These are phyloP conservation scores for Holcopasites calliopsidis DNA, from an alignment of 1,140 invertebrate genomes.

Conservation along the genomic window DNA sequence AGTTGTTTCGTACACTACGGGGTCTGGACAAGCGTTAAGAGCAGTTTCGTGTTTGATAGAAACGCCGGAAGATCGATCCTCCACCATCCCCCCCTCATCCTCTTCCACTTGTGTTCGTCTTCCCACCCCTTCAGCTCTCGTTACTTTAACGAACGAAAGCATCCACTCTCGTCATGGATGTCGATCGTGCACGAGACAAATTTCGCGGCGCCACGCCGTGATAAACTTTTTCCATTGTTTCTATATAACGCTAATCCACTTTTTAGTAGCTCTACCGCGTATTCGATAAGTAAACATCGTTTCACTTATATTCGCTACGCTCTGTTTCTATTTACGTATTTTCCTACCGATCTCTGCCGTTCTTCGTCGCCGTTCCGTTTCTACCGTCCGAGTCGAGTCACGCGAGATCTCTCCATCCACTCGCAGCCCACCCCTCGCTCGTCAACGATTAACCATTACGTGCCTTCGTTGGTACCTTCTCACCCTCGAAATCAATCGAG, in stretches of 20 bases:
- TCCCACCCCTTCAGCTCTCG: too few species aligned
- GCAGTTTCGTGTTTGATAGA: background rate
- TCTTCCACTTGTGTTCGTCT: background rate
- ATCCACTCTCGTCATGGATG: too few species aligned
- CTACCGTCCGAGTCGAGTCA: background rate
- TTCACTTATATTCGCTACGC: conserved; percentile 14
- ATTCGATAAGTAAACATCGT: background rate
- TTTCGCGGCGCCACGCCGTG: too few species aligned
- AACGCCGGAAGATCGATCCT: conserved; percentile 6
- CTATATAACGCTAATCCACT: background rate
- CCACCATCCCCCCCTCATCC: too few species aligned
- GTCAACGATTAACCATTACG: too few species aligned
- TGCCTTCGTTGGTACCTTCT: too few species aligned
- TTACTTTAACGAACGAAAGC: too few species aligned
- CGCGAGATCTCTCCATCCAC: too few species aligned
- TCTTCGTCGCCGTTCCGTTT: background rate
- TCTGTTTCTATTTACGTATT: conserved; percentile 3
- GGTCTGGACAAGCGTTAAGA: conserved; percentile 23
- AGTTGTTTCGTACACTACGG: conserved; percentile 29
- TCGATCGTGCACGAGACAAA: too few species aligned
- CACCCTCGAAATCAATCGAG: too few species aligned
- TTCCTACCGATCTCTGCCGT: conserved; percentile 4
- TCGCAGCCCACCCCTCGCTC: too few species aligned
- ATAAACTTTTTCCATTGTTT: too few species aligned
- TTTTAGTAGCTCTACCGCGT: background rate